Evolutionary conservation across 2,888 invertebrate genomes (phyloP).

Genomic region (Agrenia bidenticulata): DNA sequence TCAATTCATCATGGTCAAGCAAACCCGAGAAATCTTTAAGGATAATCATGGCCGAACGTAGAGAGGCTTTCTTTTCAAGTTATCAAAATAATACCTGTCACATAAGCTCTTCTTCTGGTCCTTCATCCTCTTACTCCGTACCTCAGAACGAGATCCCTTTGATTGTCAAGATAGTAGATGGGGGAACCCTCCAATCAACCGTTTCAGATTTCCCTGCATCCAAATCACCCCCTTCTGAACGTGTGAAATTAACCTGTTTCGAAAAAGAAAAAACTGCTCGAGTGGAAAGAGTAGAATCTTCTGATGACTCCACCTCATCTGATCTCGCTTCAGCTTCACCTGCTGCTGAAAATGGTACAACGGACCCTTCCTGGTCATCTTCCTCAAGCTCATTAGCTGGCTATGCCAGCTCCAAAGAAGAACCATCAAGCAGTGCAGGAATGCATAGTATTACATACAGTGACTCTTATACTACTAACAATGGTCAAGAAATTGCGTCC

Average conservation of each 20-base stretch:
- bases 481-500: background rate
- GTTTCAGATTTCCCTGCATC: background rate
- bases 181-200: slow-evolving; percentile 36
- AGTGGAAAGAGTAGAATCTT: slow-evolving; percentile 49
- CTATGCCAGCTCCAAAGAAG: slow-evolving; percentile 41
- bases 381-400: slow-evolving; percentile 46
- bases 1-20: slow-evolving; percentile 7
- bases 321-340: slow-evolving; percentile 50
- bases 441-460: background rate
- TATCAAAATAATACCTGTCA: slow-evolving; percentile 17
- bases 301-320: slow-evolving; percentile 50
- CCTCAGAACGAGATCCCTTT: slow-evolving; percentile 26
- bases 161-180: slow-evolving; percentile 45
- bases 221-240: slow-evolving; percentile 25
- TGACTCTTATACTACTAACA: background rate
- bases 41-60: slow-evolving; percentile 43
- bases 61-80: slow-evolving; percentile 47
- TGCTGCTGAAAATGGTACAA: slow-evolving; percentile 50
- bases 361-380: slow-evolving; percentile 52
- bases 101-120: background rate
- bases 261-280: slow-evolving; percentile 47
- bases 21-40: slow-evolving; percentile 27
- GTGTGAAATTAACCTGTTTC: slow-evolving; percentile 41
- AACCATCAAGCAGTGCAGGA: slow-evolving; percentile 9
- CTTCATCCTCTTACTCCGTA: slow-evolving; percentile 2